Evolutionary conservation across 2,888 invertebrate species (phyloP).

Genomic region (Drosophila prolongata): DNA sequence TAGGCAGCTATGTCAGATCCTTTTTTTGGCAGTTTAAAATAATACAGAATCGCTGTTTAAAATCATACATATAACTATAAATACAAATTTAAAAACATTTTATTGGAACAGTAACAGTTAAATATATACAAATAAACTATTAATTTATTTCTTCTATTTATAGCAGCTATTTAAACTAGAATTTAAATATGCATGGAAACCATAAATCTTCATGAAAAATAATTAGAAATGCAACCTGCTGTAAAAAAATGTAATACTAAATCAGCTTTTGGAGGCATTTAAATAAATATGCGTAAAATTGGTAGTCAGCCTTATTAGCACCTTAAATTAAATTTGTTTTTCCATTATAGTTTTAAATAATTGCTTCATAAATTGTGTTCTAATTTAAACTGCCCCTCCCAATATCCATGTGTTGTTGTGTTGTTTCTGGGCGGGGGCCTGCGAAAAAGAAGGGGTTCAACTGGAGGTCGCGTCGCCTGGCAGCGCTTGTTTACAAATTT

Average conservation of each 20-base stretch:
- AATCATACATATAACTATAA: too few species aligned
- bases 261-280: background rate
- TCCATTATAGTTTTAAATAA: background rate
- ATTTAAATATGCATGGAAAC: too few species aligned
- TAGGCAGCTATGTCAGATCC: too few species aligned
- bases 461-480: slow-evolving; percentile 5
- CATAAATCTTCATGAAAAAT: background rate
- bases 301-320: background rate
- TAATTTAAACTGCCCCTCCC: background rate
- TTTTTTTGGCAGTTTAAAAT: too few species aligned
- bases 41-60: too few species aligned
- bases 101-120: too few species aligned
- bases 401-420: background rate
- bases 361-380: background rate
- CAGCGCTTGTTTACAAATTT: slow-evolving; percentile 27
- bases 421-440: background rate
- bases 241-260: background rate
- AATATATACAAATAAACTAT: too few species aligned
- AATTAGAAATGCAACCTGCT: background rate
- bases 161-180: too few species aligned
- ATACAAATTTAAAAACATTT: too few species aligned
- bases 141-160: background rate
- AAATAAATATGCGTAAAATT: background rate
- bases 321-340: background rate
- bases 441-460: background rate